Evolutionary conservation across 1,140 invertebrate genomes (phyloP), one percentile per base, ranked within the genome.

Genomic region (Aricia agestis): DNA sequence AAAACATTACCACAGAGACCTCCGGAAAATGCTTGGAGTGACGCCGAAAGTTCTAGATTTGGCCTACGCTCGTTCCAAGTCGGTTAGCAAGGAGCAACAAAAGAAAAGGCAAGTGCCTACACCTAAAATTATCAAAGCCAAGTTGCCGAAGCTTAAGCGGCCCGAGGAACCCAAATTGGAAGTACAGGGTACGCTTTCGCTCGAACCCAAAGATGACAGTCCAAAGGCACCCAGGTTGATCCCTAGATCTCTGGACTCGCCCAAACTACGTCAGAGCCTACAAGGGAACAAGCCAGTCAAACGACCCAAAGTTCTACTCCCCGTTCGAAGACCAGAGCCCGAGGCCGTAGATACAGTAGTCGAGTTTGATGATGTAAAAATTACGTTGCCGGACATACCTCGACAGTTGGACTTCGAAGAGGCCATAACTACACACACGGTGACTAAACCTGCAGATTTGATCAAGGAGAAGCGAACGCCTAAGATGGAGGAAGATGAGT

Each of bases 1-100:
- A n/a, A 97, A 97, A 78, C 97, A 98, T 87, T 98, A 97, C 82
- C 97, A 98, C 90, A 94, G 95, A 1, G 96, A 97, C 75, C 93
- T 96, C 74, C 94, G 93, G 0, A 94, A 96, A 80, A 94, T 95
- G 83, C 86, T 97, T 58, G 95, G 95, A 6, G 93, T 93, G 7
- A 96, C 96, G 3, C 96, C 96, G 17, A 97, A 97, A 89, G 97
- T 98, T 68, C 93, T 96, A 25, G 96, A 97, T 84, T 88, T 97
- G 68, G 97, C 96, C 0, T 95, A 96, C 74, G 96, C 96, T 13
- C 93, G 96, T 68, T 81, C 86, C 0, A 77, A 77, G 72, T 84
- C 86, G 0, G 75, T 76, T 0, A 76, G 71, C 7, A 18, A 67
- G 5, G 77, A 82, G 32, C 45, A 72, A 41, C 31, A 72, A 9